These are phyloP conservation scores for Tympanoctomys barrerae DNA, from an alignment of 2,797 vertebrate genomes.

Conservation along the genomic window DNA sequence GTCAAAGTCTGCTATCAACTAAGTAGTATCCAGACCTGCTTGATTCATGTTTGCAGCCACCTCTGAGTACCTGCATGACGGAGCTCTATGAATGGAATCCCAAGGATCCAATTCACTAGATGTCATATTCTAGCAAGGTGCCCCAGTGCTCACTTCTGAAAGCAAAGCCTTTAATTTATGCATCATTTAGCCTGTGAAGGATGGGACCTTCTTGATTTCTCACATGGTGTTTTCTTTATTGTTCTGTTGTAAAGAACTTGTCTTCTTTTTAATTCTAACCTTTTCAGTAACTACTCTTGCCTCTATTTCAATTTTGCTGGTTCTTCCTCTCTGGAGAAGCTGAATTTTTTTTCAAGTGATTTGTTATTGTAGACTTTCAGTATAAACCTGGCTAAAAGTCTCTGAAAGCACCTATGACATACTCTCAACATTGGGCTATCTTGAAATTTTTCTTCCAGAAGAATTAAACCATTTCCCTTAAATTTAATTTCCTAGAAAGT, in stretches of 20 bases:
- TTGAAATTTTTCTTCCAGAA: neutral
- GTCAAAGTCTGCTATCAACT: neutral
- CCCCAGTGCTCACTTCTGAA: neutral
- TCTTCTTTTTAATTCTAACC: neutral
- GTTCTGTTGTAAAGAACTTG: neutral
- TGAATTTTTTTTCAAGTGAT: neutral
- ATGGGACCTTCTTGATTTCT: neutral
- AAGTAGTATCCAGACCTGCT: neutral
- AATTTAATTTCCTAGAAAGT: neutral
- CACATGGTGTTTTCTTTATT: neutral
- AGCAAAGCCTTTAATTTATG: neutral
- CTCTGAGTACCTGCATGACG: neutral
- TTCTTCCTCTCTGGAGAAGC: neutral
- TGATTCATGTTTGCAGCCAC: neutral
- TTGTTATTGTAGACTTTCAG: neutral
- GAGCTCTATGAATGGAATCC: neutral
- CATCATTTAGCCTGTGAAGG: too few species aligned
- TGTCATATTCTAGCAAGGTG: neutral
- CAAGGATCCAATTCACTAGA: neutral
- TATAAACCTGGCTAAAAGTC: neutral
- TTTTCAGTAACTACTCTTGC: neutral
- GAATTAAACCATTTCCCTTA: neutral
- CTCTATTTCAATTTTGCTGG: neutral
- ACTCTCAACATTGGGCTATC: neutral
- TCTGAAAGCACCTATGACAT: neutral